Conservation (phyloP, 1,140 invertebrate genomes). For the Pemphigus obesinymphae region DNA sequence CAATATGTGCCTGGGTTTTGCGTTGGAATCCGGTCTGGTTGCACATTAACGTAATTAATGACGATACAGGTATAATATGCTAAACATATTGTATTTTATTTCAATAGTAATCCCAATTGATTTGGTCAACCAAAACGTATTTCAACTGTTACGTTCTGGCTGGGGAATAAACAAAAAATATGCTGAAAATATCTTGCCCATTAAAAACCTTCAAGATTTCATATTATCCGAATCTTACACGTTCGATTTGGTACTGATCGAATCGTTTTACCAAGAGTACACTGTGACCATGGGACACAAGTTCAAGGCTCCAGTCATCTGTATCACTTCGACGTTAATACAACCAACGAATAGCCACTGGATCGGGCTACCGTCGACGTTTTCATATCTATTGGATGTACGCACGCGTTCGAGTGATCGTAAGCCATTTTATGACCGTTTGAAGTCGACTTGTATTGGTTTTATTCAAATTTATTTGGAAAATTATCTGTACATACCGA, state of each 20-base stretch:
- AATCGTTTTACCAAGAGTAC: conserved; percentile 49
- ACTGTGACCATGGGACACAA: conserved; percentile 47
- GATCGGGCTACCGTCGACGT: neutral
- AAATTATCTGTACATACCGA: neutral
- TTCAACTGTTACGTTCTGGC: conserved; percentile 36
- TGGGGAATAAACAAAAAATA: conserved; percentile 46
- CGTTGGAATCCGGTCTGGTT: too few relatives aligned
- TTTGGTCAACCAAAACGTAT: conserved; percentile 40
- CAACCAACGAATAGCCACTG: neutral
- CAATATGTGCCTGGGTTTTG: too few relatives aligned
- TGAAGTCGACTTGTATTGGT: neutral
- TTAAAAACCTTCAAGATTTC: neutral
- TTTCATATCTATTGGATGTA: conserved; percentile 41
- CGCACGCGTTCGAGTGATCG: neutral
- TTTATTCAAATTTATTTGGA: neutral
- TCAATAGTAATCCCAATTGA: neutral
- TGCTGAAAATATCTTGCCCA: neutral
- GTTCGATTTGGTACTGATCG: conserved; percentile 49
- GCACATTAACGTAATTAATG: too few relatives aligned
- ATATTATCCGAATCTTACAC: too few relatives aligned
- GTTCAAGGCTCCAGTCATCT: conserved; percentile 46
- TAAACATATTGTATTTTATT: neutral
- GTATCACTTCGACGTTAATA: neutral
- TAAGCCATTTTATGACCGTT: neutral
- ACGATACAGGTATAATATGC: too few relatives aligned